phyloP scores from a whole-genome alignment of 1,140 invertebrate species.

The Bacillus rossius region DNA sequence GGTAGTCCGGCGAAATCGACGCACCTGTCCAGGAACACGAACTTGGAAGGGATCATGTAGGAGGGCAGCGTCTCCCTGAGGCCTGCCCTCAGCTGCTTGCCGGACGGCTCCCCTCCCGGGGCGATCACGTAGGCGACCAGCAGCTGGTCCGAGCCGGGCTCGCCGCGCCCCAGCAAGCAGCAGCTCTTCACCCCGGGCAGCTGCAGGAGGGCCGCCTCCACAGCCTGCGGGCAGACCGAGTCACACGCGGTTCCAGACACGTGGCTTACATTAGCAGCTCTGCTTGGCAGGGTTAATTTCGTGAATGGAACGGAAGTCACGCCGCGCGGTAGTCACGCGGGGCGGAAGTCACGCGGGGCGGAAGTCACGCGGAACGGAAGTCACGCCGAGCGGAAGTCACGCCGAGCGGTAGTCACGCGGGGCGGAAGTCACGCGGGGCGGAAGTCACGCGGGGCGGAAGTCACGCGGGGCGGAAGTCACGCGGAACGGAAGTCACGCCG shows the following conservation, averaged over 20 bases:
- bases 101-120: conserved; percentile 32
- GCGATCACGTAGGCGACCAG: conserved; percentile 49
- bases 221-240: conserved; percentile 35
- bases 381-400: too few relatives aligned
- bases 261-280: neutral
- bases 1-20: too few relatives aligned
- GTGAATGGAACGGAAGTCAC: neutral
- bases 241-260: neutral
- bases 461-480: too few relatives aligned
- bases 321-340: too few relatives aligned
- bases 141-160: conserved; percentile 47
- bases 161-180: conserved; percentile 43
- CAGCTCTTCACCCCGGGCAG: conserved; percentile 40
- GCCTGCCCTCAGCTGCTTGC: conserved; percentile 40
- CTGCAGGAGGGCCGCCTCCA: conserved; percentile 44
- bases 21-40: conserved; percentile 40
- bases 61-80: conserved; percentile 46
- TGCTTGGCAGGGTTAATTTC: too few relatives aligned
- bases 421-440: too few relatives aligned
- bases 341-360: too few relatives aligned
- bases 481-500: too few relatives aligned
- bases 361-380: too few relatives aligned
- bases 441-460: too few relatives aligned
- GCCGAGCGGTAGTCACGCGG: too few relatives aligned
- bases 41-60: conserved; percentile 50